These are phyloP conservation scores for Bagarius yarrelli DNA, from an alignment of 2,113 vertebrate species.

Conservation along the genomic window DNA sequence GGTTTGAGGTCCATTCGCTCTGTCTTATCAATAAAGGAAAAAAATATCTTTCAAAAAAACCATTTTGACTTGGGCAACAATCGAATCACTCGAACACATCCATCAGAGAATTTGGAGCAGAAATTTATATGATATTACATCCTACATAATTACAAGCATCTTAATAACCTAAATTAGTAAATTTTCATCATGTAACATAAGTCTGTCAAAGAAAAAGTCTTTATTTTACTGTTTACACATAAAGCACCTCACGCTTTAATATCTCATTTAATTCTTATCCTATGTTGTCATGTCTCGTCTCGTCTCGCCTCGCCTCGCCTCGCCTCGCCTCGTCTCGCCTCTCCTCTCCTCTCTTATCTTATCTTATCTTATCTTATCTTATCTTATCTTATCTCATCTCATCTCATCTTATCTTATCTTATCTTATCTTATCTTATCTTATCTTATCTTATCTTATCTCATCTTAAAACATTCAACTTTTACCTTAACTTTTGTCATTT, in stretches of 20 bases:
- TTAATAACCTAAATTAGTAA: not conserved
- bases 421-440: no score
- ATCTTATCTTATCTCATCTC: no score
- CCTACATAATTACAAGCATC: not conserved
- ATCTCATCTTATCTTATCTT: no score
- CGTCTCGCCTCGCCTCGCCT: no score
- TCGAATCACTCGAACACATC: not conserved
- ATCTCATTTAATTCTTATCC: no score
- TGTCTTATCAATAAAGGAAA: not conserved
- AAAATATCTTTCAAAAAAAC: not conserved
- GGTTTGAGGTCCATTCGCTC: no score
- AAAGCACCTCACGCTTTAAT: no score
- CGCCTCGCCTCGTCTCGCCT: no score
- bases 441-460: no score
- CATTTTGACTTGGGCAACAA: not conserved
- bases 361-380: no score
- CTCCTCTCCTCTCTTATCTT: no score
- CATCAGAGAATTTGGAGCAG: not conserved
- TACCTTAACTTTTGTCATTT: not conserved
- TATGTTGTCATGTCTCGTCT: no score
- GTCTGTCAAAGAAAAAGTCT: not conserved
- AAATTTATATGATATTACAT: not conserved
- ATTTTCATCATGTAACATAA: not conserved
- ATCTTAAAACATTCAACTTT: not conserved
- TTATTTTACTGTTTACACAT: not conserved